A percentile compares a stretch with the other conserved stretches of the same genome.
Evolutionary conservation across 2,888 invertebrate genomes (phyloP).

Genomic region (Melieria picta): DNA sequence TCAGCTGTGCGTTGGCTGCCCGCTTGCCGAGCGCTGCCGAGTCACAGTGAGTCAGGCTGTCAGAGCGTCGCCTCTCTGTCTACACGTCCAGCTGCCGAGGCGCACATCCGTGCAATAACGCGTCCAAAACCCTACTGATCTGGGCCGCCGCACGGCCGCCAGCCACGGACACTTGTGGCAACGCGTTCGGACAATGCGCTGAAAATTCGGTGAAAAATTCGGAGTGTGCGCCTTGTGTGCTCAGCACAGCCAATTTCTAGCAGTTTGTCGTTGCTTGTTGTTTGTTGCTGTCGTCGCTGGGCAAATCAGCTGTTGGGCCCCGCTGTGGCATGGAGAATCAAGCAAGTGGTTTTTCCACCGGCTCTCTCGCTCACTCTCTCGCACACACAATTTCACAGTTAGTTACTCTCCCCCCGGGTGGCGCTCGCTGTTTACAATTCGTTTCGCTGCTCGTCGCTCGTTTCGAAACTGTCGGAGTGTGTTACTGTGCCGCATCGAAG

Average conservation of each 20-base stretch:
- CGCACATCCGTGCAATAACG: slow-evolving; percentile 28
- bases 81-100: slow-evolving; percentile 18
- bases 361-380: not conserved
- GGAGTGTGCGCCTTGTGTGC: slow-evolving; percentile 6
- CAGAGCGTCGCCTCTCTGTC: too few species aligned
- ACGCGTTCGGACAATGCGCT: not conserved
- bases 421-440: too few species aligned
- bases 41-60: too few species aligned
- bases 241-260: slow-evolving; percentile 16
- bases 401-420: too few species aligned
- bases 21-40: not conserved
- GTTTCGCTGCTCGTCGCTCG: too few species aligned
- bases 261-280: slow-evolving; percentile 17
- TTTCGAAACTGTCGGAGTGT: too few species aligned
- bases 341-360: slow-evolving; percentile 29
- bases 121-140: slow-evolving; percentile 32
- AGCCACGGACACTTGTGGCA: slow-evolving; percentile 32
- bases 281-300: slow-evolving; percentile 9
- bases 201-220: slow-evolving; percentile 21
- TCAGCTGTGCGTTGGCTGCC: not conserved
- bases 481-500: too few species aligned
- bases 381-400: not conserved
- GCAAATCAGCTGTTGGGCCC: slow-evolving; percentile 29
- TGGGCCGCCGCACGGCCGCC: slow-evolving; percentile 1
- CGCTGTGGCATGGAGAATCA: slow-evolving; percentile 24